These are phyloP conservation scores for Oryzias curvinotus DNA, from an alignment of 2,113 vertebrate species.

Conservation along the genomic window DNA sequence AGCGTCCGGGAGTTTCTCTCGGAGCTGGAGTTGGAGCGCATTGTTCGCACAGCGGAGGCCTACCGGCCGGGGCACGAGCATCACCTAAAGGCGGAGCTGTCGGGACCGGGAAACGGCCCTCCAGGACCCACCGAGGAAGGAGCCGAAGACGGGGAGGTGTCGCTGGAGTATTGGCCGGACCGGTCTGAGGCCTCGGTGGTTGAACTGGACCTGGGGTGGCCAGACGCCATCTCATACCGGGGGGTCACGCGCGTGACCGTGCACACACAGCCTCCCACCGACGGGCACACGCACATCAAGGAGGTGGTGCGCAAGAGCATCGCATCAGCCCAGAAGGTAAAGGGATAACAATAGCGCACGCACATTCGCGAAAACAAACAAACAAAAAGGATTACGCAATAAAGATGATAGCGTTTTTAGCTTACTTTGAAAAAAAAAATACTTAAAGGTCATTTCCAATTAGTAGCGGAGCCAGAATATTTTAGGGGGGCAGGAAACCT, in stretches of 20 bases:
- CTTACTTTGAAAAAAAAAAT: too few species aligned
- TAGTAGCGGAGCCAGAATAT: too few species aligned
- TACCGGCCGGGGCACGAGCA: slow-evolving; percentile 86
- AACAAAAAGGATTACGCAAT: too few species aligned
- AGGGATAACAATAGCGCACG: background rate
- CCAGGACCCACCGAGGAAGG: slow-evolving; percentile 48
- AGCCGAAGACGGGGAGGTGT: slow-evolving; percentile 75
- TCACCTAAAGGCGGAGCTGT: slow-evolving; percentile 48
- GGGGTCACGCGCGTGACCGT: slow-evolving; percentile 92
- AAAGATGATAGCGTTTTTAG: too few species aligned
- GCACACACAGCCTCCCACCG: slow-evolving; percentile 90
- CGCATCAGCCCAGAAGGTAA: slow-evolving; percentile 89
- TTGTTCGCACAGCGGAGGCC: slow-evolving; percentile 75
- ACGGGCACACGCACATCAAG: slow-evolving; percentile 91
- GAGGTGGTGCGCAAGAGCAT: slow-evolving; percentile 95
- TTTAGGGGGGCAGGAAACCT: too few species aligned
- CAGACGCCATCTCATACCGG: slow-evolving; percentile 86
- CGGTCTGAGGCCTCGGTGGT: slow-evolving; percentile 89
- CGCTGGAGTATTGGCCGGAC: slow-evolving; percentile 95
- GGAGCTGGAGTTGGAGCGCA: slow-evolving; percentile 83
- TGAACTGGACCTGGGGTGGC: slow-evolving; percentile 95
- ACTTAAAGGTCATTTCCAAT: too few species aligned
- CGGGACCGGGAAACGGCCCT: slow-evolving; percentile 40
- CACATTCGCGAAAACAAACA: too few species aligned
- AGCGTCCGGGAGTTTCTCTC: slow-evolving; percentile 90